Base-by-base conservation (phyloP, 2,888 invertebrate species). In the Melanotus villosus region DNA sequence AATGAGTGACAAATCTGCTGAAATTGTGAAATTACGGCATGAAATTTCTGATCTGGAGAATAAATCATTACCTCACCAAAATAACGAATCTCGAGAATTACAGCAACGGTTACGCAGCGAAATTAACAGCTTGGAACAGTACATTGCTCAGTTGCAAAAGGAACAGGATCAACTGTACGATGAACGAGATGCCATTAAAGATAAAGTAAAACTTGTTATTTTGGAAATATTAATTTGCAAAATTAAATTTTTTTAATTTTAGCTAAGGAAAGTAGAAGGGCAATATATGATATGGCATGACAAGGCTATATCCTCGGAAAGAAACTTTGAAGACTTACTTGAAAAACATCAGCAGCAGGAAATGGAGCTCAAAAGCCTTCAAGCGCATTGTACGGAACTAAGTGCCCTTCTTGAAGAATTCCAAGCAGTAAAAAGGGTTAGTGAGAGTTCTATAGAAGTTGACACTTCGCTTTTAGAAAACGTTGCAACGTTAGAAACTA, bases 91-190 rank as follows among this genome's bases (percentile, higher is more conserved):
- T 1, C 72, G 70, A 34, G 78, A 82, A 50, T 71, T 77, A 19
- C 81, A 84, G 45, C 79, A 79, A 14, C 77, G 82, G 45, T 81
- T 85, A 38, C 80, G 80, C 23, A 85, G 83, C 19, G 89, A 90
- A 78, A 82, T 91, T 30, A 83, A 87, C 64, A 85, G 85, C 64
- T 80, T 88, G 36, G 90, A 91, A 76, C 82, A 86, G 45, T 85
- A 87, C 30, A 82, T 90, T 9, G 78, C 85, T 0, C 84, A 86
- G 59, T 84, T 88, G 0, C 87, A 88, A 72, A 83, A 81, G 50
- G 87, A 88, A 73, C 79, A 89, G 12, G 87, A 87, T n/a, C 86
- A 88, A 63, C 79, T 88, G 0, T 84, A 85, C 58, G 84, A 85
- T 62, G 89, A 90, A 41, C 86, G 88, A 58, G 88, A 89, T 63